A percentile compares a stretch with the other conserved stretches of the same genome.
phyloP scores from a whole-genome alignment of 2,113 vertebrate species.

The Siphamia tubifer region DNA sequence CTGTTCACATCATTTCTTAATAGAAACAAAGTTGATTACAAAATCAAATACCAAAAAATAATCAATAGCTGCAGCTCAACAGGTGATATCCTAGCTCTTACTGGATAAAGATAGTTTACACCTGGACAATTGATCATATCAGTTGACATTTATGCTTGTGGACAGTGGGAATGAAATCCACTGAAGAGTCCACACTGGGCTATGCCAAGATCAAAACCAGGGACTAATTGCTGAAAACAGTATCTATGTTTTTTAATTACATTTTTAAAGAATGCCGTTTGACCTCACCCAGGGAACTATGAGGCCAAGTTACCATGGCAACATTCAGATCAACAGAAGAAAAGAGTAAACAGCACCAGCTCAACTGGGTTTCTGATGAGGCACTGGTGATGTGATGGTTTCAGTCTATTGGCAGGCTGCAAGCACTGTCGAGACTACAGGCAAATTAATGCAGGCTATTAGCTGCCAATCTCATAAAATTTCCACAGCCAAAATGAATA shows the following conservation, averaged over 20 bases:
- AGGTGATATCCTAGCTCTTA: too few species aligned
- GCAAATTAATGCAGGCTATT: constrained; percentile 19
- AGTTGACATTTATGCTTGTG: too few species aligned
- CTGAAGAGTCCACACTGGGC: too few species aligned
- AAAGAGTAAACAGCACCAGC: not conserved
- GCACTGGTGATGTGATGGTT: not conserved
- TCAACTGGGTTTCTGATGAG: constrained; percentile 14
- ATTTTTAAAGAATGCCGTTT: constrained; percentile 6
- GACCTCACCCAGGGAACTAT: not conserved
- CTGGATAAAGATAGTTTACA: too few species aligned
- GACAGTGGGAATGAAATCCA: too few species aligned
- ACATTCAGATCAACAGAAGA: not conserved
- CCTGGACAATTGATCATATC: too few species aligned
- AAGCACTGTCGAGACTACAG: not conserved
- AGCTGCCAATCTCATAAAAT: constrained; percentile 1
- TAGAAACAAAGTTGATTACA: too few species aligned
- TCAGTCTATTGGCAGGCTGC: not conserved
- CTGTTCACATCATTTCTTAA: too few species aligned
- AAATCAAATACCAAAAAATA: too few species aligned
- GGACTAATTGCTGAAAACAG: not conserved
- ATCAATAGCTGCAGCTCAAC: too few species aligned
- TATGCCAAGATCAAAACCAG: too few species aligned
- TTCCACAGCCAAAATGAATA: constrained; percentile 9
- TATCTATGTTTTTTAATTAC: too few species aligned
- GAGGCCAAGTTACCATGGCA: constrained; percentile 6